These are phyloP conservation scores for Formica exsecta DNA, from an alignment of 1,140 invertebrate genomes.

Conservation along the genomic window DNA sequence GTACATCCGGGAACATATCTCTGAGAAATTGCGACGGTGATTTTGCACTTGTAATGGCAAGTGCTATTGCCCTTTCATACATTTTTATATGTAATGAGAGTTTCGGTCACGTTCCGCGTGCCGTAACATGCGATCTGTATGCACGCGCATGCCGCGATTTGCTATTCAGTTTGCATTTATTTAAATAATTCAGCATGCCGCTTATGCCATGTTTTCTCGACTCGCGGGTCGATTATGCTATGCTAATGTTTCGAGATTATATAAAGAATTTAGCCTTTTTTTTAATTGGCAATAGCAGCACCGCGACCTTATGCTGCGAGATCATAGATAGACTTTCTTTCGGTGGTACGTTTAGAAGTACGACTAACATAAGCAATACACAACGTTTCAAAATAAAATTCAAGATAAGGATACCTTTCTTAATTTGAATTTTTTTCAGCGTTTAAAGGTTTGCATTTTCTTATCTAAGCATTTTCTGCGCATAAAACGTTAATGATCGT, in stretches of 20 bases:
- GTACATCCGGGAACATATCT: neutral
- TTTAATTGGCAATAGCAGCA: constrained; percentile 2
- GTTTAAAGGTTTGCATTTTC: neutral
- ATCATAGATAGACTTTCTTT: neutral
- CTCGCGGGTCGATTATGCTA: constrained; percentile 5
- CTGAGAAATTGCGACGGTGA: neutral
- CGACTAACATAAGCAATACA: neutral
- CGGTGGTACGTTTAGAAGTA: neutral
- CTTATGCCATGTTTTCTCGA: constrained; percentile 37
- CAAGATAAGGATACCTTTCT: neutral
- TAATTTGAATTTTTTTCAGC: neutral
- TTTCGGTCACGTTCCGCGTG: constrained; percentile 20
- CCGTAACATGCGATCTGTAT: constrained; percentile 46
- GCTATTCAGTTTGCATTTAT: constrained; percentile 48
- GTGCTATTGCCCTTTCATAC: constrained; percentile 33
- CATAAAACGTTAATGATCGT: neutral
- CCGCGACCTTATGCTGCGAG: neutral
- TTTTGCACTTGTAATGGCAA: constrained; percentile 13
- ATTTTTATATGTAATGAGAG: constrained; percentile 40
- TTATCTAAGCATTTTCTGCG: neutral
- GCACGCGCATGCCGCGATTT: constrained; percentile 39
- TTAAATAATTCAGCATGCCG: constrained; percentile 44
- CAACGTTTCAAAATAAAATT: constrained; percentile 9
- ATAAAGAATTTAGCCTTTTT: neutral
- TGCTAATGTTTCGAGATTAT: constrained; percentile 30